These are phyloP conservation scores for Atractosteus spatula DNA, from an alignment of 2,113 vertebrate genomes.

Conservation along the genomic window DNA sequence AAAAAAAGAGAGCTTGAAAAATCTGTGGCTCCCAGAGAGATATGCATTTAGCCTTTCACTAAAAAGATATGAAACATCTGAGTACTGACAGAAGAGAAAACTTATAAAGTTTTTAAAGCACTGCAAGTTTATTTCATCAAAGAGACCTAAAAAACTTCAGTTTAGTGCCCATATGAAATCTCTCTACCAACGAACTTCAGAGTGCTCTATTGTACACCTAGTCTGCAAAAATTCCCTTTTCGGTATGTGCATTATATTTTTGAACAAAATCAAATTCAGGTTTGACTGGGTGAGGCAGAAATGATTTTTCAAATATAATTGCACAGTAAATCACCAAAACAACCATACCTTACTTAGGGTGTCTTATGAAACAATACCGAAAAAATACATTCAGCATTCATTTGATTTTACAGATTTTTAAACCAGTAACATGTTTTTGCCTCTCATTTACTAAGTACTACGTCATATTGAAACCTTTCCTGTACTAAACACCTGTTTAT, in stretches of 20 bases:
- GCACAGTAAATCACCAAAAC: conserved; percentile 24
- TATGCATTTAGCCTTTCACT: too few relatives aligned
- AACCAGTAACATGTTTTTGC: conserved; percentile 13
- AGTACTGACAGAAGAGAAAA: too few relatives aligned
- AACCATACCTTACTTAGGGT: neutral
- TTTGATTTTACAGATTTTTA: conserved; percentile 23
- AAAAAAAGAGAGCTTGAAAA: too few relatives aligned
- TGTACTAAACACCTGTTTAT: too few relatives aligned
- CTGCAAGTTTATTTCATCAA: too few relatives aligned
- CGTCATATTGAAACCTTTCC: neutral
- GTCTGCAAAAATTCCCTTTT: neutral
- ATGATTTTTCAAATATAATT: conserved; percentile 26
- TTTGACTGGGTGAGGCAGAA: neutral
- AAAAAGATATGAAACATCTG: too few relatives aligned
- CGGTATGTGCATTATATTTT: neutral
- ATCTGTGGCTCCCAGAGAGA: too few relatives aligned
- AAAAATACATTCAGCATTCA: conserved; percentile 17
- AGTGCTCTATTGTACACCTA: neutral
- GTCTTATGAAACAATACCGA: conserved; percentile 20
- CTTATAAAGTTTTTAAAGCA: too few relatives aligned
- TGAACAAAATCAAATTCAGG: neutral
- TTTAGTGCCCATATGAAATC: conserved; percentile 6
- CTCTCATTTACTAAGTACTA: conserved; percentile 30
- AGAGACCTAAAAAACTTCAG: neutral
- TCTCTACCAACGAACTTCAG: neutral